Percentiles rank a stretch among this genome's conserved stretches.
Evolutionary conservation across 35 echinoderm and acorn worm species (phyloP).

Genomic region (Apostichopus californicus): DNA sequence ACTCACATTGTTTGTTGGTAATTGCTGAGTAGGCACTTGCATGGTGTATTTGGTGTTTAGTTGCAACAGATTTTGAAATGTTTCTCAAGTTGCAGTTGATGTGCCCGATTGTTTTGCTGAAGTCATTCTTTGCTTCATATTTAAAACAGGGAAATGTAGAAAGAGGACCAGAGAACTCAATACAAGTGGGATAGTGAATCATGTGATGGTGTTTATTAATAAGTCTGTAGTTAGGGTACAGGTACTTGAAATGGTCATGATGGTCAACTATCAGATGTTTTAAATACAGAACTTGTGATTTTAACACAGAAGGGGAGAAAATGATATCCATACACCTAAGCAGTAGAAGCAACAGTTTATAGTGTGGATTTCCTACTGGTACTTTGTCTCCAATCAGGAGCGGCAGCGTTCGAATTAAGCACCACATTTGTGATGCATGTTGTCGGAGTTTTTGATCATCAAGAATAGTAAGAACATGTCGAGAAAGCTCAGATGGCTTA

Average conservation of each 20-base stretch:
- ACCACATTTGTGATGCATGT: conserved; percentile 65
- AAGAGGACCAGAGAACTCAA: neutral
- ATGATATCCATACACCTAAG: conserved; percentile 69
- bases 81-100: too few relatives aligned
- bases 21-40: conserved; percentile 30
- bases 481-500: neutral
- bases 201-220: conserved; percentile 86
- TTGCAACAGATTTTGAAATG: too few relatives aligned
- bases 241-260: conserved; percentile 59
- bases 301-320: conserved; percentile 37
- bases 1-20: too few relatives aligned
- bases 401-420: conserved; percentile 56
- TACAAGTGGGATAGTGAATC: neutral
- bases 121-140: neutral
- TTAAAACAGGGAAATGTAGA: neutral
- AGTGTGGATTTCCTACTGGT: conserved; percentile 39
- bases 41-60: too few relatives aligned
- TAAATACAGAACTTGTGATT: conserved; percentile 53
- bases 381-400: conserved; percentile 67
- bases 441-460: neutral
- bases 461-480: neutral
- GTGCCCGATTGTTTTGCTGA: too few relatives aligned
- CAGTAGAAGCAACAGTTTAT: conserved; percentile 62
- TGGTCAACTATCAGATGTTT: conserved; percentile 61
- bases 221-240: conserved; percentile 48